phyloP scores from a whole-genome alignment of 2,888 invertebrate genomes.

The Melieria picta region DNA sequence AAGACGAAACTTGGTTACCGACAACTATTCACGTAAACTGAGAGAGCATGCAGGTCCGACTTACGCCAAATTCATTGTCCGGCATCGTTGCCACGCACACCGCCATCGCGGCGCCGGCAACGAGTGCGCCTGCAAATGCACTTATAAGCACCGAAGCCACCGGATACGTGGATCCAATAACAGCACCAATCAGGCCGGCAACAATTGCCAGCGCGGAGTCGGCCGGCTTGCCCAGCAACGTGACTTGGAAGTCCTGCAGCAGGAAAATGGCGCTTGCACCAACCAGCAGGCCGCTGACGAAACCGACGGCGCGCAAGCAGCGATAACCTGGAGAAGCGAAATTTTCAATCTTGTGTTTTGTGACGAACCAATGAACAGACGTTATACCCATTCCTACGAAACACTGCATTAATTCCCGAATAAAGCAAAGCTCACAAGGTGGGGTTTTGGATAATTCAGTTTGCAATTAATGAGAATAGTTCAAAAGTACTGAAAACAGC shows the following conservation, averaged over 20 bases:
- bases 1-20: slow-evolving; percentile 2
- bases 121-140: slow-evolving; percentile 64
- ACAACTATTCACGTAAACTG: not conserved
- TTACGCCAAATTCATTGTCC: slow-evolving; percentile 65
- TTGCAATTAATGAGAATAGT: no score
- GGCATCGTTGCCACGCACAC: slow-evolving; percentile 66
- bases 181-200: slow-evolving; percentile 64
- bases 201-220: slow-evolving; percentile 65
- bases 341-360: not conserved
- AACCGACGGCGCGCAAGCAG: slow-evolving; percentile 88
- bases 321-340: slow-evolving; percentile 76
- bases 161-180: slow-evolving; percentile 65
- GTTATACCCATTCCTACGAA: no score
- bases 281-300: slow-evolving; percentile 87
- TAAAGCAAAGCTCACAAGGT: no score
- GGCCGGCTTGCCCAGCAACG: slow-evolving; percentile 73
- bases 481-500: no score
- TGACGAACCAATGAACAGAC: no score
- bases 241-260: slow-evolving; percentile 81
- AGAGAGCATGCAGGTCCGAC: slow-evolving; percentile 32
- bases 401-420: no score
- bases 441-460: no score
- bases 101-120: slow-evolving; percentile 64
- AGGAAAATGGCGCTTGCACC: slow-evolving; percentile 86
- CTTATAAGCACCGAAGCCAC: slow-evolving; percentile 65